Evolutionary conservation across 2,888 invertebrate species (phyloP), one percentile per base, ranked within the genome.

Genomic region (Diplolepis rosae): DNA sequence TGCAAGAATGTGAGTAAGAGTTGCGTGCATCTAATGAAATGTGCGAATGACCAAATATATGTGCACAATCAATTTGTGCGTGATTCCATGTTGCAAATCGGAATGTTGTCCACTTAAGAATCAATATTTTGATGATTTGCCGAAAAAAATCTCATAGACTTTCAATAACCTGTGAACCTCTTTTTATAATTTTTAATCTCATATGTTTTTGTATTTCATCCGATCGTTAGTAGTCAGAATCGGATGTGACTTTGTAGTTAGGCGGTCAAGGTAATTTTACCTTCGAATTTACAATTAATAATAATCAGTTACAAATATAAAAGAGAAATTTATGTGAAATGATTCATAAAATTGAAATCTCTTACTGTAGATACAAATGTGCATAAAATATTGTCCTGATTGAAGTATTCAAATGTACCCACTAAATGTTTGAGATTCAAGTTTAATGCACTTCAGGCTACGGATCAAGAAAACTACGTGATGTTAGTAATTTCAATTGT

Each of bases 1-100:
- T 65, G 48, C 15, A 22, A 28, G 65, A 30, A 50, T 48, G 67
- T 30, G 32, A 27, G 56, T 28, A 54, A 24, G n/a, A 22, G n/a
- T 45, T 56, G 48, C 28, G 48, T 56, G 61, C 24, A 70, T 50
- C 67, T 22, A 54, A 22, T 15, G 45, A 51, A 30, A 70, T 69
- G 35, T 56, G 52, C 24, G 61, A 68, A 39, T 56, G 66, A 65
- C 27, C 22, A 48, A 61, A 22, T 39, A 24, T 61, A 32, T 35
- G 24, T 11, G 54, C 32, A 54, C 54, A 54, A 30, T 22, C 2
- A 51, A 51, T 27, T 32, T 32, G 54, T 54, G 54, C 54, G 9
- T 18, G 56, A 61, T 35, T 61, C 24, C 18, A 61, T 35, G 35
- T n/a, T 35, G 24, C 22, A 24, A 61, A 18, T 61, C 24, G n/a